Evolutionary conservation across 2,888 invertebrate genomes (phyloP), one percentile per base, ranked within the genome.

Genomic region (Aromia moschata): DNA sequence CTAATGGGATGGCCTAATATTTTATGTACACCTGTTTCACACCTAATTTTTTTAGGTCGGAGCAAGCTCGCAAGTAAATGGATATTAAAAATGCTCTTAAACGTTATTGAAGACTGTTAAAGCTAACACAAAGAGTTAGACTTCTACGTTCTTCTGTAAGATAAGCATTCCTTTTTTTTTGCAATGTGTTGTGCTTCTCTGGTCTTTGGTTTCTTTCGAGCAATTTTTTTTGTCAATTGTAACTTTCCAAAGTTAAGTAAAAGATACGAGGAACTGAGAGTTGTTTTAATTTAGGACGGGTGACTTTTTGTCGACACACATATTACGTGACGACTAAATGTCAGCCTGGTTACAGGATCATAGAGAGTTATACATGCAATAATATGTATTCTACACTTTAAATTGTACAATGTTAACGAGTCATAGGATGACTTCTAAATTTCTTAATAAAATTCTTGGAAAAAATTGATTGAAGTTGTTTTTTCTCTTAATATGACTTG

Each of bases 391-490:
- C 65, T 67, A 68, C 65, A 70, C 66, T 63, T 58, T 56, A 37
- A 64, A 63, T 64, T 64, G 64, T 69, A 67, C 63, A 69, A 65
- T 64, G 69, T 70, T 75, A 70, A 71, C 73, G 70, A 61, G 75
- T 78, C 75, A 74, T 77, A 69, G 71, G 71, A 76, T 74, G 76
- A 77, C 76, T 69, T 77, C 74, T 77, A 77, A 77, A 74, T 78
- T 78, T 78, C 77, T 70, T 78, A 79, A 79, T 77, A 78, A 79
- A 75, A 77, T 55, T 66, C 56, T 53, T 67, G 64, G 37, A 57
- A 68, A 64, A 60, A 61, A 25, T 4, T 5, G 9, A 4, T 9
- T 4, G 5, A 4, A 37, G 11, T 36, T n/a, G 9, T 17, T 17
- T 56, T 43, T 25, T 30, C 41, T 15, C 25, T 5, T 25, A 25